Conservation (phyloP, 1,140 invertebrate genomes). For the Xylocopa sonorina region DNA sequence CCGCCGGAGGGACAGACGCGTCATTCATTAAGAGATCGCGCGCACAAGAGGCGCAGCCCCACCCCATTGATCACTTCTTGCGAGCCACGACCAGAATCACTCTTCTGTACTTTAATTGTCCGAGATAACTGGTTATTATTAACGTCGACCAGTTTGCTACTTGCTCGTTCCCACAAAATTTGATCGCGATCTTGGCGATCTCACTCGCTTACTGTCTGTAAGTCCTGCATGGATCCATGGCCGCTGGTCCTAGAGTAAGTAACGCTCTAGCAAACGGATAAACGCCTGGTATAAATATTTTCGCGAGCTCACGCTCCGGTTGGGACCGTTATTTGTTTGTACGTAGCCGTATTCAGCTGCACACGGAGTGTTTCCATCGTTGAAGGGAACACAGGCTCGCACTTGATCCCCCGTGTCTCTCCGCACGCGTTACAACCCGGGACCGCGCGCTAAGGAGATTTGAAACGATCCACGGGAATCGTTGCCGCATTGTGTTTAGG, state of each 20-base stretch:
- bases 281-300: slow-evolving; percentile 65
- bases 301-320: slow-evolving; percentile 20
- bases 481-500: slow-evolving; percentile 53
- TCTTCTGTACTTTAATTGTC: background rate
- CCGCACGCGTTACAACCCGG: slow-evolving; percentile 23
- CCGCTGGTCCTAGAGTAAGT: too few species aligned
- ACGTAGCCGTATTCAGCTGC: slow-evolving; percentile 15
- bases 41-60: background rate
- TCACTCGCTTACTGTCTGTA: too few species aligned
- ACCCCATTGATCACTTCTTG: background rate
- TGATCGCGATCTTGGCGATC: too few species aligned
- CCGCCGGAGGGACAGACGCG: background rate
- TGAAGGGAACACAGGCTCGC: slow-evolving; percentile 28
- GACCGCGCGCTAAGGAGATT: slow-evolving; percentile 48
- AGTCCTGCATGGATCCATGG: too few species aligned
- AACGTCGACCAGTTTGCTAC: background rate
- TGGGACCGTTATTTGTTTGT: slow-evolving; percentile 58
- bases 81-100: background rate
- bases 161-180: background rate
- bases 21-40: background rate
- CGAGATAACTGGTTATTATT: background rate
- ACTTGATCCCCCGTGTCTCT: slow-evolving; percentile 18
- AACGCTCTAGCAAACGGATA: slow-evolving; percentile 19
- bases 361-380: slow-evolving; percentile 13
- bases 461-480: slow-evolving; percentile 52